A percentile compares a stretch with the other conserved stretches of the same genome.
These are phyloP conservation scores for Oopsacas minuta DNA, from an alignment of 37 sponge, comb jelly and placozoan genomes.

Conservation along the genomic window DNA sequence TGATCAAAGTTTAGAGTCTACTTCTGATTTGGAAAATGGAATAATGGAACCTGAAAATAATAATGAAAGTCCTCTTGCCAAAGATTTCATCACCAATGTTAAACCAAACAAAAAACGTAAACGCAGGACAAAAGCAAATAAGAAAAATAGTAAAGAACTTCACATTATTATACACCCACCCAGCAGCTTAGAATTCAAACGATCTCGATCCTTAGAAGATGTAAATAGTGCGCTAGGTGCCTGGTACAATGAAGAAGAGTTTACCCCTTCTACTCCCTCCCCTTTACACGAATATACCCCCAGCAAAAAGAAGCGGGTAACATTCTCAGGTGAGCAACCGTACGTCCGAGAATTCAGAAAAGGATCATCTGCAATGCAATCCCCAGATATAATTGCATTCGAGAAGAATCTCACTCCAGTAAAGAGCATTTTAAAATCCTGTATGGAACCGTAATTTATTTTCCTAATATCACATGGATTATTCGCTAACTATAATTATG, in stretches of 20 bases:
- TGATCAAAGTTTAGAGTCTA: background rate
- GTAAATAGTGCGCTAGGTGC: background rate
- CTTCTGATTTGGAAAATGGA: background rate
- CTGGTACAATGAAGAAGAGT: constrained; percentile 1
- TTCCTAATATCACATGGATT: too few relatives aligned
- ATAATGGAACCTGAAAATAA: background rate
- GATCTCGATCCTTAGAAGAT: background rate
- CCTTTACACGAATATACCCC: background rate
- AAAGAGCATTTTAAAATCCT: background rate
- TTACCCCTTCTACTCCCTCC: background rate
- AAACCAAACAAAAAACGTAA: background rate
- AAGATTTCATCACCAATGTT: background rate
- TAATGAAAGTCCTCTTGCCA: background rate
- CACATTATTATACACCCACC: constrained; percentile 3
- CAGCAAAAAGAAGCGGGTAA: background rate
- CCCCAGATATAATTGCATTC: background rate
- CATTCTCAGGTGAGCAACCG: background rate
- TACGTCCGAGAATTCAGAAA: constrained; percentile 3
- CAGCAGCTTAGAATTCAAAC: background rate
- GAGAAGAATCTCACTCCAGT: background rate
- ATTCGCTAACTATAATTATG: too few relatives aligned
- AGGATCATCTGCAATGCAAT: background rate
- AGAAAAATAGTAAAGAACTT: background rate
- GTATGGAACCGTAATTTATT: too few relatives aligned
- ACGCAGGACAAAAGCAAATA: background rate